Conservation (phyloP, 2,797 vertebrate genomes). For the Hylomyscus alleni region DNA sequence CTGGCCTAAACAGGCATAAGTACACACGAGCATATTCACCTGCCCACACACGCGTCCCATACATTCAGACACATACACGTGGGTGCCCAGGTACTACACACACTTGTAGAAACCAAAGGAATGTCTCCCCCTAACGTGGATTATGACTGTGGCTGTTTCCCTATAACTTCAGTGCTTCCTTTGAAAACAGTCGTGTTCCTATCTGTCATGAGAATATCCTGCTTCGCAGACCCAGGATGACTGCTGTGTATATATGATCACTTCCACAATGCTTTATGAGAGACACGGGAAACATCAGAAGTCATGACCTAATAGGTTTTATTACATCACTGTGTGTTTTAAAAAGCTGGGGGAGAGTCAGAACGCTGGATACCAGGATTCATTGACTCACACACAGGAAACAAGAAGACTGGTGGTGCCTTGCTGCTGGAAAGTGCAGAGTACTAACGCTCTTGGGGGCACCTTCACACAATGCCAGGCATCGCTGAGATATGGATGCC, state of each 20-base stretch:
- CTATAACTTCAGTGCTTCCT: neutral
- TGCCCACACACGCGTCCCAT: neutral
- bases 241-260: neutral
- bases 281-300: neutral
- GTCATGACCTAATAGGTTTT: neutral
- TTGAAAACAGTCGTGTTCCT: neutral
- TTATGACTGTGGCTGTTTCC: neutral
- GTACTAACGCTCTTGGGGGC: rapidly evolving
- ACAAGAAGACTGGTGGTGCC: rapidly evolving
- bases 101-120: neutral
- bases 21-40: neutral
- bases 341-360: neutral
- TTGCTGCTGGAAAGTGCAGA: no score
- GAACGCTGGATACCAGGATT: rapidly evolving
- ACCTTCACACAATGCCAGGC: rapidly evolving
- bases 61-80: neutral
- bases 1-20: neutral
- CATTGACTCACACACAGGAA: no score
- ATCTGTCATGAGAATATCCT: neutral
- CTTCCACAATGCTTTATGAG: neutral
- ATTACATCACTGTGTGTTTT: neutral
- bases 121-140: neutral
- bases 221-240: neutral
- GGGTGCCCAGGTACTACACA: neutral
- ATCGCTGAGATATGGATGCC: rapidly evolving